A percentile compares a stretch with the other conserved stretches of the same genome.
Evolutionary conservation across 2,797 vertebrate genomes (phyloP).

Genomic region (Cyprinella venusta): DNA sequence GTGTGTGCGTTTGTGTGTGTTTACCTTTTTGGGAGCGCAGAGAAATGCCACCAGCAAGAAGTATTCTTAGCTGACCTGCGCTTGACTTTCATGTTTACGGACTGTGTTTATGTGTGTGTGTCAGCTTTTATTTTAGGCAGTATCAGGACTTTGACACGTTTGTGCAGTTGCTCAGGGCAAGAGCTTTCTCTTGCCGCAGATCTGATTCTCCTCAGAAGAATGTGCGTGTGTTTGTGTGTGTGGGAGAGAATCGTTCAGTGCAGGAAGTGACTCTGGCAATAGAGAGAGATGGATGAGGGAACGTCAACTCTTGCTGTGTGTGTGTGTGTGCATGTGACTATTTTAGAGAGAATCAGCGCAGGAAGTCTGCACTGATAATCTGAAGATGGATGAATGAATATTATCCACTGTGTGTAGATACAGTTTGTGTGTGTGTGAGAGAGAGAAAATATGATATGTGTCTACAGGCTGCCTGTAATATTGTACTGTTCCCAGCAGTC

Average conservation of each 20-base stretch:
- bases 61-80: constrained; percentile 60
- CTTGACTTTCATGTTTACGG: constrained; percentile 57
- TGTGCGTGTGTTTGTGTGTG: constrained; percentile 24
- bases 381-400: constrained; percentile 48
- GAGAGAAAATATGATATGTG: constrained; percentile 48
- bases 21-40: constrained; percentile 27
- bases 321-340: constrained; percentile 18
- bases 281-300: constrained; percentile 45
- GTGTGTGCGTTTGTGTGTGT: constrained; percentile 22
- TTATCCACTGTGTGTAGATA: constrained; percentile 43
- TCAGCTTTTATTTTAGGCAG: constrained; percentile 47
- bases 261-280: constrained; percentile 43
- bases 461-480: constrained; percentile 40
- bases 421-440: constrained; percentile 31
- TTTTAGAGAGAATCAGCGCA: constrained; percentile 43
- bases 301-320: constrained; percentile 40
- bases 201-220: constrained; percentile 36
- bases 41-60: constrained; percentile 54
- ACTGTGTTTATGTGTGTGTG: constrained; percentile 25
- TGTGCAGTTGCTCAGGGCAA: constrained; percentile 49
- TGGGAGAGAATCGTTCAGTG: constrained; percentile 8
- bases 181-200: constrained; percentile 36
- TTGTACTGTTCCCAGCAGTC: constrained; percentile 53
- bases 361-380: constrained; percentile 49
- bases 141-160: constrained; percentile 42